Evolutionary conservation across 2,113 vertebrate species (phyloP), one percentile per base, ranked within the genome.

Genomic region (Jaculus jaculus): DNA sequence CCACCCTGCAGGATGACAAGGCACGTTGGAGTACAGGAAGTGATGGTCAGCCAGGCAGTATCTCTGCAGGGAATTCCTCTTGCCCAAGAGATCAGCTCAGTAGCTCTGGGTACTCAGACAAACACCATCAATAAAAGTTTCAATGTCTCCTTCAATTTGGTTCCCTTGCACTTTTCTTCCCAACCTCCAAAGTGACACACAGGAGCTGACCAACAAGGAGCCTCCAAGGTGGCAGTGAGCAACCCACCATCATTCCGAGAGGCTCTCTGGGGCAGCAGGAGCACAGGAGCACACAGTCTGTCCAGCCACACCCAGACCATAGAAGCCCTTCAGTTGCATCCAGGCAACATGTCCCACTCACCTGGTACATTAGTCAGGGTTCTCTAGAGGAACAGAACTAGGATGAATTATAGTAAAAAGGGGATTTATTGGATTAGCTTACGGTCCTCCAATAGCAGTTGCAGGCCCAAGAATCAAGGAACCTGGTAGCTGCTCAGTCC

Each of bases 31-130:
- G 65, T 66, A 63, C 11, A 78, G 28, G 30, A 61, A 51, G 18
- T 6, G 3, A 12, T 74, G 7, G 42, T 47, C 10, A 37, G 9
- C 42, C 66, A n/a, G 42, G 42, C 15, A 9, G 8, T 7, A 21
- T 16, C 75, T 9, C n/a, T 0, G 23, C 51, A 1, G 71, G 24
- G 66, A 10, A 7, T 13, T 20, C 37, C 21, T 23, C 39, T 34
- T 32, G 68, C 9, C 32, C 37, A 17, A 79, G 30, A 68, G 26
- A 7, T 18, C 26, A 21, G 34, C 32, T n/a, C 65, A 54, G 9
- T 3, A 0, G 30, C 17, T 68, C 75, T 69, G 9, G 17, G 15
- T 24, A 10, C 58, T 23, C 34, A 13, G 54, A 2, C 1, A 3
- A 66, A 28, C 13, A 7, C 74, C 17, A 6, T 24, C 51, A 10